Percentiles rank a stretch among this genome's conserved stretches.
These are phyloP conservation scores for Cricetomys ansorgei DNA, from an alignment of 2,113 vertebrate genomes.

Conservation along the genomic window DNA sequence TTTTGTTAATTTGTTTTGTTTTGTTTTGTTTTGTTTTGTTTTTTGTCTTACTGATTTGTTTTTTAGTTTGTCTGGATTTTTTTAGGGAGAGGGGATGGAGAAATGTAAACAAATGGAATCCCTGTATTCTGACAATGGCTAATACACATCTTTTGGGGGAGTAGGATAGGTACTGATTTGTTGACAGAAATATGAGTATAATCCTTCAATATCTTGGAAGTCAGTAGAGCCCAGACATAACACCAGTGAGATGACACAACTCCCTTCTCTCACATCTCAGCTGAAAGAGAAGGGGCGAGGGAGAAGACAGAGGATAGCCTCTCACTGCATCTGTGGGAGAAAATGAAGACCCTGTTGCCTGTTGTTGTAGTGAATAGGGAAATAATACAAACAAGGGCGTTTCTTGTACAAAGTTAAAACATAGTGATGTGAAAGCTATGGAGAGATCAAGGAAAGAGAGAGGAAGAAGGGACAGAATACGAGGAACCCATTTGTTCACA, in stretches of 20 bases:
- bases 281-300: too few relatives aligned
- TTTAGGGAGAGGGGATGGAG: too few relatives aligned
- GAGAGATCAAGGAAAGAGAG: not conserved
- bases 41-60: too few relatives aligned
- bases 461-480: not conserved
- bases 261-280: not conserved
- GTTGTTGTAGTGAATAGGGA: not conserved
- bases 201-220: not conserved
- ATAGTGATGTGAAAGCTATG: not conserved
- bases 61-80: too few relatives aligned
- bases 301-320: not conserved
- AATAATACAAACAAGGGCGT: not conserved
- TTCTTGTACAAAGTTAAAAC: not conserved
- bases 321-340: not conserved
- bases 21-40: not conserved
- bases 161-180: not conserved
- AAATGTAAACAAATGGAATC: too few relatives aligned
- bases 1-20: not conserved
- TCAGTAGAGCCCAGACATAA: not conserved
- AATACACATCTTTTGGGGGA: not conserved
- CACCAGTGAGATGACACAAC: not conserved
- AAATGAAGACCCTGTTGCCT: not conserved
- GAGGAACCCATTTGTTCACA: not conserved
- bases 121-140: too few relatives aligned
- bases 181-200: not conserved